phyloP scores from a whole-genome alignment of 2,113 vertebrate genomes.

The Dascyllus trimaculatus region DNA sequence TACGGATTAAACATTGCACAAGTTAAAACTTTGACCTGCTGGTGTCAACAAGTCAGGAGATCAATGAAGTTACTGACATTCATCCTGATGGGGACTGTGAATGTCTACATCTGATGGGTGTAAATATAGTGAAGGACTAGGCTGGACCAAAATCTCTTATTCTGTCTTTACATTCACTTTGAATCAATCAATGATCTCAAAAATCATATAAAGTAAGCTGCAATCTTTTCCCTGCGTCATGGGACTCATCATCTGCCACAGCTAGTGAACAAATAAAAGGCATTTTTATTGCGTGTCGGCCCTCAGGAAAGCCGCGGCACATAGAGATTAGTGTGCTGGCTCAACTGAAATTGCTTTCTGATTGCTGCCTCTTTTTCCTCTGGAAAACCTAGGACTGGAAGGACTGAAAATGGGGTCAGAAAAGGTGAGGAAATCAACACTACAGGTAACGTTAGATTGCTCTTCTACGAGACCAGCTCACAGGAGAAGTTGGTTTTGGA shows the following conservation, averaged over 20 bases:
- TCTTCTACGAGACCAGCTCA: too few relatives aligned
- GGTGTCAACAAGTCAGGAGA: not conserved
- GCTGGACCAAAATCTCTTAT: too few relatives aligned
- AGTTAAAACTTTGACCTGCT: not conserved
- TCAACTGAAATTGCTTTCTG: not conserved
- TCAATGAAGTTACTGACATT: not conserved
- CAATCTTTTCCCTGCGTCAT: not conserved
- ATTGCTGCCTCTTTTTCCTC: not conserved
- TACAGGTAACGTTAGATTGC: not conserved
- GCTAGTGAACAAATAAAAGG: not conserved
- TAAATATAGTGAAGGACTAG: too few relatives aligned
- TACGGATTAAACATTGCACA: too few relatives aligned
- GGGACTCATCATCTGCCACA: not conserved
- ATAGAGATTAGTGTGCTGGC: not conserved
- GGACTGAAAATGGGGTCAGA: not conserved
- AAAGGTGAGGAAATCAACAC: not conserved
- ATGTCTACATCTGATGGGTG: not conserved
- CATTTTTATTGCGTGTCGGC: not conserved
- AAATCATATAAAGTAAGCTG: not conserved
- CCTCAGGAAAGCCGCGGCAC: not conserved
- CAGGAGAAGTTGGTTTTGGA: too few relatives aligned
- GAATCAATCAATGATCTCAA: not conserved
- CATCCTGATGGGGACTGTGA: not conserved
- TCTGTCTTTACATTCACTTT: not conserved
- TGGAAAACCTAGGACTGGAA: not conserved